Evolutionary conservation across 2,113 vertebrate species (phyloP), one percentile per base, ranked within the genome.

Genomic region (Sceloporus undulatus): DNA sequence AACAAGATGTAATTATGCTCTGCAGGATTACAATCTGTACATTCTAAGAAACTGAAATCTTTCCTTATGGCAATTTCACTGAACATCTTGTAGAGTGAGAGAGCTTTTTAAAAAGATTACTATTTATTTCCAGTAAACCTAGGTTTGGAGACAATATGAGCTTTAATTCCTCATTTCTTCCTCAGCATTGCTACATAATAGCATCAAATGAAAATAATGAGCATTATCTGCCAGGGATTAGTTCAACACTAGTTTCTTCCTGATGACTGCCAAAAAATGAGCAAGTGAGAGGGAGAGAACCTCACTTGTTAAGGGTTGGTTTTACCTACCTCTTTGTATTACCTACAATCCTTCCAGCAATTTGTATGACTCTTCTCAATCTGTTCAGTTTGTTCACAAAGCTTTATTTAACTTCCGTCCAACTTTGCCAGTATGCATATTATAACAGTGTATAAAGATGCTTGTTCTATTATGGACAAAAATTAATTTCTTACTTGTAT

Each of bases 191-290:
- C 62, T 82, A 40, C 14, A 48, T 13, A 48, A 42, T 81, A 71
- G 27, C 1, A 29, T 70, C 40, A 56, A 27, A 52, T 84, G 14
- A 84, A 84, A 84, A 48, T 83, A 84, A 84, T 84, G 68, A 40
- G 23, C 40, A 38, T 2, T 80, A 29, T 34, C 18, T 9, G 23
- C 18, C 38, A 21, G 16, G 56, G 80, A 62, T 66, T 27, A 42
- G 23, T 82, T 34, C 38, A 82, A 13, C 38, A 70, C 14, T 62
- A 62, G 59, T 16, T 62, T 62, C 59, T 62, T 62, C 59, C 59
- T 18, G 59, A 62, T 18, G 13, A 62, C 59, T 62, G 11, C 18
- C 59, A 62, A 62, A 62, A 62, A 62, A 14, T 62, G 13, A 62
- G 59, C 48, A 48, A 48, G 7, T 48, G 48, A 48, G 48, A 48